These are phyloP conservation scores for Microchrysa polita DNA, from an alignment of 2,888 invertebrate species.

Conservation along the genomic window DNA sequence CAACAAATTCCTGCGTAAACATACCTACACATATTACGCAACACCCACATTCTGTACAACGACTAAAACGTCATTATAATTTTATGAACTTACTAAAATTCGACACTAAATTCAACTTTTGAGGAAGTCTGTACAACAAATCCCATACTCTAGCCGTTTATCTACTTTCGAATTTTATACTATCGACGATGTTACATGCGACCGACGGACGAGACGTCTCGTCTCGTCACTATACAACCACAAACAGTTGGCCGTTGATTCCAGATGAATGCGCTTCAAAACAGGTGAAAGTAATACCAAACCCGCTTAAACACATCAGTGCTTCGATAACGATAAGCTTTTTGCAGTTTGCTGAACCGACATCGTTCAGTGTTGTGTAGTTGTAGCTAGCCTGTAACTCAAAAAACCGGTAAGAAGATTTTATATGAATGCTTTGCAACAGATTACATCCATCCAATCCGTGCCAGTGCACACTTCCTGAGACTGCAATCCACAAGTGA, in stretches of 20 bases:
- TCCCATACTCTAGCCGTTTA: constrained; percentile 1
- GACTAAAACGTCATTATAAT: too few species aligned
- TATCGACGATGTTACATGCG: not conserved
- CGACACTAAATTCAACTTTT: not conserved
- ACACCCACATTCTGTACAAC: too few species aligned
- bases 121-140: constrained; percentile 24
- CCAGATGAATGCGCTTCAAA: not conserved
- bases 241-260: too few species aligned
- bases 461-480: too few species aligned
- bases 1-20: too few species aligned
- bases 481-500: too few species aligned
- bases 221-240: too few species aligned
- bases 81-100: too few species aligned
- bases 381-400: too few species aligned
- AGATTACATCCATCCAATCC: not conserved
- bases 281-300: constrained; percentile 35
- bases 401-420: constrained; percentile 15
- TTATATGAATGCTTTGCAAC: not conserved
- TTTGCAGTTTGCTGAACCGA: too few species aligned
- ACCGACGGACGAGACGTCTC: too few species aligned
- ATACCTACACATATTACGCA: too few species aligned
- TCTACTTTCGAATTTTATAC: constrained; percentile 33
- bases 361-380: not conserved
- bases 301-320: constrained; percentile 5
- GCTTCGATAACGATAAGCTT: not conserved